phyloP scores from a whole-genome alignment of 1,140 invertebrate genomes.

The Hesperophylax magnus region DNA sequence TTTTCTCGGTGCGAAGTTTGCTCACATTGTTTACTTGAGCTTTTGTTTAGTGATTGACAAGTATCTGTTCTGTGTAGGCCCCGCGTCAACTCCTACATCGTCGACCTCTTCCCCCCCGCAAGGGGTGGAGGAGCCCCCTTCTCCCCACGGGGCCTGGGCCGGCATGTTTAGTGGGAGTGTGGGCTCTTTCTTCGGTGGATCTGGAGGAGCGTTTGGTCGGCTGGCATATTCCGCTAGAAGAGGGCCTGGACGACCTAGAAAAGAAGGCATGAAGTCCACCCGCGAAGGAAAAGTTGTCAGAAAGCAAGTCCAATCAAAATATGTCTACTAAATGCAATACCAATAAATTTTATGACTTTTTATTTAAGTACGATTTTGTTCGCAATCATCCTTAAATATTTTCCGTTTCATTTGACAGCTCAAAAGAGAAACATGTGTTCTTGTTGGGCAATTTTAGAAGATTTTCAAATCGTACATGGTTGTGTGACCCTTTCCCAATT shows the following conservation, averaged over 20 bases:
- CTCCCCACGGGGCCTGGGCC: slow-evolving; percentile 62
- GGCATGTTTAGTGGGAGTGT: slow-evolving; percentile 62
- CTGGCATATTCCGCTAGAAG: slow-evolving; percentile 76
- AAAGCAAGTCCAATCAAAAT: slow-evolving; percentile 59
- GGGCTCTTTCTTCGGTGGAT: slow-evolving; percentile 62
- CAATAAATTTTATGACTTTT: too few species aligned
- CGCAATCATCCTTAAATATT: too few species aligned
- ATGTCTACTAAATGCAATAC: neutral
- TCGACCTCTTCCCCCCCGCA: slow-evolving; percentile 70
- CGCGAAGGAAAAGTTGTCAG: slow-evolving; percentile 66
- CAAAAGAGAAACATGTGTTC: too few species aligned
- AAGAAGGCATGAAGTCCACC: slow-evolving; percentile 73
- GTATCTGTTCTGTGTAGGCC: slow-evolving; percentile 59
- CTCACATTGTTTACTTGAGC: neutral
- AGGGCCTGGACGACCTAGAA: slow-evolving; percentile 79
- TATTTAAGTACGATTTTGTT: too few species aligned
- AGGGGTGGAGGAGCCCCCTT: slow-evolving; percentile 63
- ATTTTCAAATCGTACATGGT: too few species aligned
- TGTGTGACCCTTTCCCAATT: too few species aligned
- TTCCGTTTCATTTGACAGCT: too few species aligned
- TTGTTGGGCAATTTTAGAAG: too few species aligned
- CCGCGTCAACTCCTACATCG: slow-evolving; percentile 72
- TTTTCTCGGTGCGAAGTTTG: neutral
- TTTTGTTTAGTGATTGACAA: neutral
- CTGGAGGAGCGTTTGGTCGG: slow-evolving; percentile 64